Evolutionary conservation across 2,113 vertebrate genomes (phyloP).

Genomic region (Pteruthius melanotis): DNA sequence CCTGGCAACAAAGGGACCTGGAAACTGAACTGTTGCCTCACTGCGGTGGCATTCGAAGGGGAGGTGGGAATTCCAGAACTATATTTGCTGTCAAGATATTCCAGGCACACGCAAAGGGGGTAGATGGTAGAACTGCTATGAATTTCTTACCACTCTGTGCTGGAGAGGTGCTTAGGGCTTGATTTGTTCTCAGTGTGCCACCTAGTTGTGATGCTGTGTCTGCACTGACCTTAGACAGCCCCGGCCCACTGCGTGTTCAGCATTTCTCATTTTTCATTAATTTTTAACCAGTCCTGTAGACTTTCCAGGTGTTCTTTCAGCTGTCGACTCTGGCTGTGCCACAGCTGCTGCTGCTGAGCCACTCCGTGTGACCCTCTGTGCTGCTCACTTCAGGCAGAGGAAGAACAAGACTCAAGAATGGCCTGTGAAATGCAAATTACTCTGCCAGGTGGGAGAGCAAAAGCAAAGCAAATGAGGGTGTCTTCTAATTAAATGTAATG

Average conservation of each 20-base stretch:
- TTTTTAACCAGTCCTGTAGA: neutral
- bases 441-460: neutral
- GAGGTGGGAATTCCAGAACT: neutral
- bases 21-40: neutral
- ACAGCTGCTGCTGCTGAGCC: neutral
- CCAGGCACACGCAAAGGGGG: neutral
- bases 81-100: accelerated
- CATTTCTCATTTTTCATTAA: neutral
- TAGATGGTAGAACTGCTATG: neutral
- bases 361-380: neutral
- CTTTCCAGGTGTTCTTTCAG: neutral
- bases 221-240: neutral
- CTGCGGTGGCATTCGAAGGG: accelerated
- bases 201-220: neutral
- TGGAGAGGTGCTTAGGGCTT: neutral
- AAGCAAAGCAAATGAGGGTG: neutral
- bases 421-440: neutral
- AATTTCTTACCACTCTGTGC: neutral
- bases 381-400: neutral
- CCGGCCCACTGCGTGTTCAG: neutral
- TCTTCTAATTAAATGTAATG: neutral
- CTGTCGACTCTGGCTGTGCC: neutral
- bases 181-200: neutral
- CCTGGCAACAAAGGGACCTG: accelerated
- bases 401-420: neutral